Percentiles rank a stretch among this genome's conserved stretches.
Evolutionary conservation across 30 jellyfish, hydroid and myxozoan genomes (phyloP).

Genomic region (Clytia hemisphaerica): DNA sequence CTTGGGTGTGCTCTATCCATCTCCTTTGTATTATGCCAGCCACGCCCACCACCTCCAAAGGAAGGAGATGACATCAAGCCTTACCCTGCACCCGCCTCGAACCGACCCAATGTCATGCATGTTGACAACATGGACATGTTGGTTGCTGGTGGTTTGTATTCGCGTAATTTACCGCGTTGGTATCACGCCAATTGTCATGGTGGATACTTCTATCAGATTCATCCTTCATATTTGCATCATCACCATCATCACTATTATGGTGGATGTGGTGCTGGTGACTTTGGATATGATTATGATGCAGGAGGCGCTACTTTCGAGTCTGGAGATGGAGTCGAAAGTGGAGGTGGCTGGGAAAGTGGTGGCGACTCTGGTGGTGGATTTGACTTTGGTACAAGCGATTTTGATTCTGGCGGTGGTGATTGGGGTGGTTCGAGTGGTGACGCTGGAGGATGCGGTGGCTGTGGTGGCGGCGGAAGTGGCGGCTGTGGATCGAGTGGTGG

Average conservation of each 20-base stretch:
- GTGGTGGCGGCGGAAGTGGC: constrained; percentile 47
- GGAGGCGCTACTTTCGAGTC: constrained; percentile 24
- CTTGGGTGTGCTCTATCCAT: constrained; percentile 40
- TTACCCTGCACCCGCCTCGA: constrained; percentile 35
- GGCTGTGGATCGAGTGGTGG: constrained; percentile 34
- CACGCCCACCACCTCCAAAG: constrained; percentile 57
- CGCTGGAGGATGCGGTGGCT: constrained; percentile 36
- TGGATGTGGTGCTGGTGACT: constrained; percentile 29
- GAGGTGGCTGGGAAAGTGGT: constrained; percentile 38
- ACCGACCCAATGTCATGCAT: constrained; percentile 32
- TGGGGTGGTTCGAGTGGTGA: constrained; percentile 48
- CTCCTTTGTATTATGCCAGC: constrained; percentile 41
- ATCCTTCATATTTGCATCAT: constrained; percentile 1
- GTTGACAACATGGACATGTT: constrained; percentile 42
- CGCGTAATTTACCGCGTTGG: constrained; percentile 35
- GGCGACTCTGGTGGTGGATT: constrained; percentile 45
- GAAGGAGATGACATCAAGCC: constrained; percentile 1
- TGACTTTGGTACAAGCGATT: constrained; percentile 28
- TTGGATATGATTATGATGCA: constrained; percentile 19
- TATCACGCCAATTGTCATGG: constrained; percentile 14
- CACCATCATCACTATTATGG: constrained; percentile 2
- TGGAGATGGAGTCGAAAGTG: constrained; percentile 23
- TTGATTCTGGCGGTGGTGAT: constrained; percentile 38
- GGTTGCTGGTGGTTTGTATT: constrained; percentile 48
- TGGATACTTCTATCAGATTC: constrained; percentile 18